Percentiles rank a stretch among this genome's conserved stretches.
Conservation (phyloP, 2,113 vertebrate species). For the Ceyx margarethae region DNA sequence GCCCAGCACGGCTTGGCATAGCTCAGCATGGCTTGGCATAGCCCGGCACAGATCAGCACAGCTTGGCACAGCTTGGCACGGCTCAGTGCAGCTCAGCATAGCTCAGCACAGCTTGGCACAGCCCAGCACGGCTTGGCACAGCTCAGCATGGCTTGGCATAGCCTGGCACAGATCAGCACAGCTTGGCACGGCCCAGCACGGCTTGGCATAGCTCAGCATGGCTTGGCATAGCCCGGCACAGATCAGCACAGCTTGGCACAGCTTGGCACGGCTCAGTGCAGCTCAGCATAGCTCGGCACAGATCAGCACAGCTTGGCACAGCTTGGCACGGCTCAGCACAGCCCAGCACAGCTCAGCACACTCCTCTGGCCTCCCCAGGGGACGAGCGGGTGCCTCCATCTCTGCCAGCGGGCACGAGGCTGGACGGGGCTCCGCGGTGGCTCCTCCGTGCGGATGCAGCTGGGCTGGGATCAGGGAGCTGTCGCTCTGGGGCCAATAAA, state of each 20-base stretch:
- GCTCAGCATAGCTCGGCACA: background rate
- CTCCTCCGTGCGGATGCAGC: background rate
- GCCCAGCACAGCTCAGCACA: background rate
- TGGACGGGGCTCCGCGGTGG: fast-evolving
- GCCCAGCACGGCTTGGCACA: background rate
- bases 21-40: background rate
- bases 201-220: background rate
- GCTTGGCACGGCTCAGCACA: background rate
- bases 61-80: background rate
- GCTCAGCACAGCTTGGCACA: background rate
- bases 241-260: background rate
- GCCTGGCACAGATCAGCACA: background rate
- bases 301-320: background rate
- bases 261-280: background rate
- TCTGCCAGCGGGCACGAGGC: fast-evolving
- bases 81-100: no score
- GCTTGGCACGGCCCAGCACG: background rate
- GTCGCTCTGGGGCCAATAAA: background rate
- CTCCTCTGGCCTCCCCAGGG: background rate
- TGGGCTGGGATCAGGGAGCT: background rate
- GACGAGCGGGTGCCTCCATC: fast-evolving
- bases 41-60: no score
- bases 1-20: background rate
- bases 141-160: background rate
- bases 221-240: background rate